Percentiles rank a stretch among this genome's conserved stretches.
Conservation (phyloP, 2,888 invertebrate genomes). For the Lasioglossum figueresi region DNA sequence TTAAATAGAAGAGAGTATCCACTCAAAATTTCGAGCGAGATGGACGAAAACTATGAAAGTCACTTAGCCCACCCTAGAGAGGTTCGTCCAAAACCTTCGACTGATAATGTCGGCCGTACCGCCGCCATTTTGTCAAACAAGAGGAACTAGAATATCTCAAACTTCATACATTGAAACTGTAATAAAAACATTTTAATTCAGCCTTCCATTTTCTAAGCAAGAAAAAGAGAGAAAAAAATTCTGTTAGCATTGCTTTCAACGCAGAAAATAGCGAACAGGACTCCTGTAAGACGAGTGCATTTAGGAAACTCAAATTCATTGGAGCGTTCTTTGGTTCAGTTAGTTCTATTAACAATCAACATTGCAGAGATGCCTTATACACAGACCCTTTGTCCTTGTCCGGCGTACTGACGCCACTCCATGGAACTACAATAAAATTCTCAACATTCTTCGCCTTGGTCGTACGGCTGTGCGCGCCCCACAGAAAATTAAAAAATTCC, state of each 20-base stretch:
- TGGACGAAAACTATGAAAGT: neutral
- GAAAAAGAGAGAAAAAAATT: neutral
- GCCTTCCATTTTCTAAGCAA: neutral
- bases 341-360: neutral
- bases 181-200: neutral
- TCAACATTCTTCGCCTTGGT: neutral
- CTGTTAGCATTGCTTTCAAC: neutral
- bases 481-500: neutral
- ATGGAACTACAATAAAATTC: neutral
- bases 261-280: neutral
- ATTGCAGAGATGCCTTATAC: neutral
- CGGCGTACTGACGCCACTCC: neutral
- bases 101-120: neutral
- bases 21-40: neutral
- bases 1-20: neutral
- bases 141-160: neutral
- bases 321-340: neutral
- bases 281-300: neutral
- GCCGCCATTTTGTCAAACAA: neutral
- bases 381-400: neutral
- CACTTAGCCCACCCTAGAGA: neutral
- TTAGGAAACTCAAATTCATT: neutral
- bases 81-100: neutral
- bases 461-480: neutral
- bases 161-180: neutral